Evolutionary conservation across 2,888 invertebrate species (phyloP).

Genomic region (Drosophila robusta): DNA sequence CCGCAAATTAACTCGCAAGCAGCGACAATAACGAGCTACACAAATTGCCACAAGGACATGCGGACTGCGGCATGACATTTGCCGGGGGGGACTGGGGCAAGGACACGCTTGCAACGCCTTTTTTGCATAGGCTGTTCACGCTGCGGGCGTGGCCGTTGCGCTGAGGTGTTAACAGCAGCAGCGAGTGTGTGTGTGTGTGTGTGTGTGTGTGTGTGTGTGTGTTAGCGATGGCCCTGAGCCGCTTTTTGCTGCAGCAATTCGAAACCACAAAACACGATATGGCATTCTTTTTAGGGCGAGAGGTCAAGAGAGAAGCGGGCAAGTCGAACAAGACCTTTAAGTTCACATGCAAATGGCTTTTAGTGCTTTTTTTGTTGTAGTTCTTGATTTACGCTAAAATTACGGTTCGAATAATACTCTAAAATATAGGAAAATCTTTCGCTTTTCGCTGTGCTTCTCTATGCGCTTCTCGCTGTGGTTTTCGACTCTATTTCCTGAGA

Average conservation of each 20-base stretch:
- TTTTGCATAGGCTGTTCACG: conserved; percentile 11
- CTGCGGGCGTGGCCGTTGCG: conserved; percentile 33
- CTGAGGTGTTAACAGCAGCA: conserved; percentile 50
- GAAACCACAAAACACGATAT: background rate
- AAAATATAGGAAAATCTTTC: background rate
- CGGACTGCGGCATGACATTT: conserved; percentile 4
- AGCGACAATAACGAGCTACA: conserved; percentile 61
- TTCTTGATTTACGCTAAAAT: too few relatives aligned
- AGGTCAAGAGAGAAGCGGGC: too few relatives aligned
- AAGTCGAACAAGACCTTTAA: too few relatives aligned
- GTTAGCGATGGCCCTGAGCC: conserved; percentile 9
- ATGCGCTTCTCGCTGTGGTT: background rate
- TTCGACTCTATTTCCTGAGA: background rate
- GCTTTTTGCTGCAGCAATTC: background rate
- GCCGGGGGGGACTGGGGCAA: conserved; percentile 5
- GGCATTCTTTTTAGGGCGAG: too few relatives aligned
- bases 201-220: conserved; percentile 1
- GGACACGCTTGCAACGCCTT: conserved; percentile 26
- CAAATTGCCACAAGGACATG: conserved; percentile 48
- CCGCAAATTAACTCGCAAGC: conserved; percentile 76
- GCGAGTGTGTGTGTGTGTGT: conserved; percentile 1
- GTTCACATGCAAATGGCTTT: too few relatives aligned
- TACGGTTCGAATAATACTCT: too few relatives aligned
- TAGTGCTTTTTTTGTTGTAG: too few relatives aligned
- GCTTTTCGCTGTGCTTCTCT: background rate